Evolutionary conservation across 92 coral and sea anemone genomes (phyloP), one percentile per base, ranked within the genome.

Genomic region (Actinostola sp.): DNA sequence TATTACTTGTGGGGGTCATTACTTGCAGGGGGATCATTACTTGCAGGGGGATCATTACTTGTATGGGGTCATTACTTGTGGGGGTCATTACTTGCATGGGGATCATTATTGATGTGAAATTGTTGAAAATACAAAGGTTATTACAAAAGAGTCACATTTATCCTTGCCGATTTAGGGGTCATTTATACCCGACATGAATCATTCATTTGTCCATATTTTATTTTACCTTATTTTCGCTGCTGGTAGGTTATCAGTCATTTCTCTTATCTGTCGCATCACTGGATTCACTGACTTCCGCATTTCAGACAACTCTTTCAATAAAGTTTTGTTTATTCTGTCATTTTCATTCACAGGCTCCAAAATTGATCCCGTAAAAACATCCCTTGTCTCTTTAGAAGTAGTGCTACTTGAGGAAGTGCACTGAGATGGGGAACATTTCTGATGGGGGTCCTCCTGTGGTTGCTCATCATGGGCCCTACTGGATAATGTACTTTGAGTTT

Each of bases 281-380:
- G 73, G 46, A 80, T 78, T 77, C 56, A 33, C 36, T 67, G 82
- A 81, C 17, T 49, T 68, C 38, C 77, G 83, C 14, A 63, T 30
- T 23, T 73, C 83, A 24, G 59, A 59, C 26, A 60, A 68, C 50
- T 82, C 91, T 32, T 71, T 83, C 17, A 67, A 12, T 73, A 89
- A 74, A 63, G 64, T 70, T 30, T 27, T 67, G 52, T 71, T 71
- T 39, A 82, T 79, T 17, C 73, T 59, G 2, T 61, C 29, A 28
- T 48, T 72, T 26, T 82, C 59, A 23, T 57, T 62, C 0, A 45
- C 38, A 0, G 69, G 76, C 8, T 24, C 53, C 61, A 72, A 60
- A 8, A 82, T 71, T n/a, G 61, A 71, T 8, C 92, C 92, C 71
- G 74, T 86, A 64, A 90, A 86, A 1, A 90, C 61, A 65, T 90